Evolutionary conservation across 2,888 invertebrate genomes (phyloP), one percentile per base, ranked within the genome.

Genomic region (Arrhopalites spinosus): DNA sequence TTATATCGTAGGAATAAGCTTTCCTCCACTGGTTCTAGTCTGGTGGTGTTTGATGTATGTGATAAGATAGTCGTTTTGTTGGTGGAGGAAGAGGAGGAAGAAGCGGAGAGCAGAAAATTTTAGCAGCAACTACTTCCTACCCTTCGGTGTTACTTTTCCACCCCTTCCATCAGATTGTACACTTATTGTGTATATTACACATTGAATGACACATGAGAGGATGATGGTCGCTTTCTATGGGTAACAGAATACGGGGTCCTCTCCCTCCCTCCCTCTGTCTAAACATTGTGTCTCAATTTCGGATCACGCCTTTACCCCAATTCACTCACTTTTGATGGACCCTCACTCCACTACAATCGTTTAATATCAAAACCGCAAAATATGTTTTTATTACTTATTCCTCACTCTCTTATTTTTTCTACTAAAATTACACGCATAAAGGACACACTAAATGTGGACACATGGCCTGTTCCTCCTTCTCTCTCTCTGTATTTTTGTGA

Each of bases 301-400:
- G 47, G 73, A 73, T 73, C 73, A 73, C 73, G 73, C 73, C 73
- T 66, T 73, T 36, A 76, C 61, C 73, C 71, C 59, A 36, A 74
- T 63, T 78, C 74, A 73, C 66, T 69, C 56, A 47, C 63, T 67
- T 59, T 66, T 72, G 66, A 59, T 68, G 69, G 45, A 77, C 76
- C 68, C 70, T 63, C 73, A 66, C 36, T 36, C 36, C 36, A n/a
- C n/a, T n/a, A n/a, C n/a, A n/a, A n/a, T 66, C 66, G 66, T 64
- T 64, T 64, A 53, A 73, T 64, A 66, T 64, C 23, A 53, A 66
- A 67, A 73, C 66, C 3, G 5, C 73, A 53, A 73, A 73, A 73
- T 64, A 56, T 66, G 43, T 66, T 71, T 36, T 11, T 30, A 15
- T 17, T 1, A 1, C 29, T 17, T 2, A 64, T 2, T 27, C 3